Evolutionary conservation across 1,140 invertebrate genomes (phyloP).

Genomic region (Vanessa atalanta): DNA sequence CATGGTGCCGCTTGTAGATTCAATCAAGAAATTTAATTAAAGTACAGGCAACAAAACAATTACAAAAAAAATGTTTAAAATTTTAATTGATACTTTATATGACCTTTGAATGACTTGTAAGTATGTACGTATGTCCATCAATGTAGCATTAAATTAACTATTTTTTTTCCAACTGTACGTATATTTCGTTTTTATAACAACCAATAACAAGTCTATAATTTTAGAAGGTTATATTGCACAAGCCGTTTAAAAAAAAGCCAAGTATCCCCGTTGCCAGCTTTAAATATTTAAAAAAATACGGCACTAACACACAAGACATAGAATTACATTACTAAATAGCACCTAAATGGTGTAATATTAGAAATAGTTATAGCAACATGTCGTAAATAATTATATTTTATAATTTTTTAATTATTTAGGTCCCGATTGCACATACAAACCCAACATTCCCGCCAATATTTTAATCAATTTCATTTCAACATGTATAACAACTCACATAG

Average conservation of each 20-base stretch:
- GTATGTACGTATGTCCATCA: no score
- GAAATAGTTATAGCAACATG: conserved; percentile 60
- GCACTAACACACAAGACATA: conserved; percentile 45
- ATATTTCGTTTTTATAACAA: no score
- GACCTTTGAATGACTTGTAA: no score
- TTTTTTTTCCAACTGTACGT: no score
- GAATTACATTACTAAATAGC: conserved; percentile 55
- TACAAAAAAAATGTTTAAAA: no score
- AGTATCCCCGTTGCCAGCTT: conserved; percentile 24
- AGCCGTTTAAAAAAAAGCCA: conserved; percentile 28
- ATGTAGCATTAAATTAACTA: no score
- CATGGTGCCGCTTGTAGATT: no score
- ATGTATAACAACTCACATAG: conserved; percentile 6
- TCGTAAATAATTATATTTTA: conserved; percentile 56
- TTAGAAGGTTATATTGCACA: conserved; percentile 17
- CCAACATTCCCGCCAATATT: conserved; percentile 26
- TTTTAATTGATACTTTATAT: no score
- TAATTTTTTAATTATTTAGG: conserved; percentile 42
- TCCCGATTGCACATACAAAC: conserved; percentile 41
- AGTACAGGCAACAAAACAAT: no score
- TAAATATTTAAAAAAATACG: conserved; percentile 31
- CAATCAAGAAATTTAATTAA: no score
- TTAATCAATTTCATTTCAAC: conserved; percentile 4
- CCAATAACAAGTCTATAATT: conserved; percentile 2
- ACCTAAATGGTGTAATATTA: conserved; percentile 61